Conservation (phyloP, 2,888 invertebrate species). For the Dicyrtoma fusca region DNA sequence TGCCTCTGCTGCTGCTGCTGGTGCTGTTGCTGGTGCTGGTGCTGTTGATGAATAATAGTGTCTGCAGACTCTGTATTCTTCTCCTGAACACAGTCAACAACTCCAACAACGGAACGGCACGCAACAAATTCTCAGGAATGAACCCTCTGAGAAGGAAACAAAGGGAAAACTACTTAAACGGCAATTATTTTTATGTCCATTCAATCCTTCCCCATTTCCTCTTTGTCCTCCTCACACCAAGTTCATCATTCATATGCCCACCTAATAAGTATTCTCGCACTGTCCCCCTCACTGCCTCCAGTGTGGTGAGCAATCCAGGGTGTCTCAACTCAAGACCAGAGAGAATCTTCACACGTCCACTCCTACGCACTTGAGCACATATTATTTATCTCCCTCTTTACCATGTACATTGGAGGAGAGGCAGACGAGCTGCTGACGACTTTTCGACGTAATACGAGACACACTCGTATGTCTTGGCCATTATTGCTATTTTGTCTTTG, state of each 20-base stretch:
- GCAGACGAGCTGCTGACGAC: no score
- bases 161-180: conserved; percentile 15
- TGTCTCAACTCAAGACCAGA: not conserved
- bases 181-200: conserved; percentile 14
- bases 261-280: no score
- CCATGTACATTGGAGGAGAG: not conserved
- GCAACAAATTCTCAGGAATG: no score
- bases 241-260: not conserved
- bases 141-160: not conserved
- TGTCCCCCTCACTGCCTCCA: not conserved
- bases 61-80: no score
- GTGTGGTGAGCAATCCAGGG: conserved; percentile 2
- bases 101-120: no score
- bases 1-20: no score
- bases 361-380: not conserved
- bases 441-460: no score
- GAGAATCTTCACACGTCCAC: not conserved
- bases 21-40: no score
- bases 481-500: no score
- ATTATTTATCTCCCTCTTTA: not conserved
- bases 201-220: not conserved
- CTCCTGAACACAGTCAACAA: no score
- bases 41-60: no score
- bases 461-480: no score
- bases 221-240: not conserved